These are phyloP conservation scores for Tonatia bakeri DNA, from an alignment of 2,113 vertebrate species.

Conservation along the genomic window DNA sequence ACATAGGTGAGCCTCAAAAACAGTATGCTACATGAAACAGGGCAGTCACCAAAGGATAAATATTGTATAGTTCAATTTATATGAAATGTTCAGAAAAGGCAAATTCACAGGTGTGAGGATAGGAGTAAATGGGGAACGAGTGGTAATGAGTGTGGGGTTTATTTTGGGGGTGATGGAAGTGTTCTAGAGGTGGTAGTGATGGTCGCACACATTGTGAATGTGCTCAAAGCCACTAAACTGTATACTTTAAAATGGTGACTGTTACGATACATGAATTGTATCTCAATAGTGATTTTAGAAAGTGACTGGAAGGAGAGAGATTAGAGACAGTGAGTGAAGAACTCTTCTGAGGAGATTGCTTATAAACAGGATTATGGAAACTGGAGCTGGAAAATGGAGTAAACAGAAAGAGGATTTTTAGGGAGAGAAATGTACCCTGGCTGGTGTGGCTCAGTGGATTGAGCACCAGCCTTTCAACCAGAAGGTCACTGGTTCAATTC, in stretches of 20 bases:
- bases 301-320: neutral
- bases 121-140: neutral
- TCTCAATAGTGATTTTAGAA: neutral
- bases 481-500: no score
- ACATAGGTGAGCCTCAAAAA: neutral
- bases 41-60: neutral
- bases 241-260: slow-evolving; percentile 5
- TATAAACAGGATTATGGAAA: neutral
- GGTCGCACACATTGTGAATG: neutral
- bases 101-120: neutral
- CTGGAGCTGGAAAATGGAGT: neutral
- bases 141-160: neutral
- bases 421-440: no score
- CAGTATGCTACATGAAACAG: neutral
- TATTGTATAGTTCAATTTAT: no score
- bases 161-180: neutral
- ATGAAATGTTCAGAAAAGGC: no score
- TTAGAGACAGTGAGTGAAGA: neutral
- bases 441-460: no score
- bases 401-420: neutral
- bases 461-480: no score
- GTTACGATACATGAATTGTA: neutral
- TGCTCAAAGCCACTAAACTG: neutral
- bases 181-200: neutral
- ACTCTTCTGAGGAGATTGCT: neutral